A percentile compares a stretch with the other conserved stretches of the same genome.
Evolutionary conservation across 2,888 invertebrate genomes (phyloP).

Genomic region (Dasysyrphus albostriatus): DNA sequence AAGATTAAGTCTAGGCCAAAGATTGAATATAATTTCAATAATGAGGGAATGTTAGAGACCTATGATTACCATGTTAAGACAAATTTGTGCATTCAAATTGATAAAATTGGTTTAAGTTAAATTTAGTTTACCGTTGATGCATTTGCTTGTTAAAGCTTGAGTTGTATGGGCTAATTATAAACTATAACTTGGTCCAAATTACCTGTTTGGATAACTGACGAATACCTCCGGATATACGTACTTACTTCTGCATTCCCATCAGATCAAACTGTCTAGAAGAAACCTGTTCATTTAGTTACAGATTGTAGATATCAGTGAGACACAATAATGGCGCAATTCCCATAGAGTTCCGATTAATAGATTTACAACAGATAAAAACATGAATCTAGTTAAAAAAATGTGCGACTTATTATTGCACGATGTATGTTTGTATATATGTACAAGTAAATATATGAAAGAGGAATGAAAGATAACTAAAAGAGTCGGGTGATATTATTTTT

Average conservation of each 20-base stretch:
- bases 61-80: background rate
- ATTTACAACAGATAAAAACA: background rate
- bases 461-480: background rate
- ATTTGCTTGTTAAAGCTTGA: background rate
- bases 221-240: background rate
- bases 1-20: conserved; percentile 22
- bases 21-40: conserved; percentile 4
- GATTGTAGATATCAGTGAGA: background rate
- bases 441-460: background rate
- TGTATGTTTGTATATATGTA: too few species aligned
- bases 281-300: background rate
- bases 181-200: background rate
- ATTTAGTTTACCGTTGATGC: background rate
- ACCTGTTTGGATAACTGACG: background rate
- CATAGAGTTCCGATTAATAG: conserved; percentile 20
- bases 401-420: conserved; percentile 9
- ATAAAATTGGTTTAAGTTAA: background rate
- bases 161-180: background rate
- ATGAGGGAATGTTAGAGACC: conserved; percentile 2
- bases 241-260: conserved; percentile 4
- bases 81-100: background rate
- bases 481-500: background rate
- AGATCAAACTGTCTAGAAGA: background rate
- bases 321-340: conserved; percentile 2
- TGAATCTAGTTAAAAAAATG: conserved; percentile 7